Evolutionary conservation across 2,797 vertebrate genomes (phyloP).

Genomic region (Brachyrhaphis roseni): DNA sequence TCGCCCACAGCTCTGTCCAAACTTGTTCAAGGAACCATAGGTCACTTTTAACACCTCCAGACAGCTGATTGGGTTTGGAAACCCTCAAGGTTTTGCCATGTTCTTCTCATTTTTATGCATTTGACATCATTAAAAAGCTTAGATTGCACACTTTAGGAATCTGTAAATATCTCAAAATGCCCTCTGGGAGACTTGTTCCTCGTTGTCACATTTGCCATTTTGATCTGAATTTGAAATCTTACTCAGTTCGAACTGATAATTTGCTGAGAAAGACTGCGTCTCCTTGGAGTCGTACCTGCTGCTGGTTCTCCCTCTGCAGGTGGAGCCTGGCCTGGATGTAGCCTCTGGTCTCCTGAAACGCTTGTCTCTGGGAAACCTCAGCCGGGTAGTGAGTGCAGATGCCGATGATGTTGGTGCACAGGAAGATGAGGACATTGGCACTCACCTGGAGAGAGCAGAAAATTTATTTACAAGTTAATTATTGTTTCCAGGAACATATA

Average conservation of each 20-base stretch:
- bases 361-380: constrained; percentile 96
- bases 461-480: not conserved
- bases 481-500: no score
- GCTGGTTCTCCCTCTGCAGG: constrained; percentile 95
- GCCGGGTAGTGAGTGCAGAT: constrained; percentile 97
- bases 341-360: constrained; percentile 95
- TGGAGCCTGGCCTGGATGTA: constrained; percentile 96
- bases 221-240: not conserved
- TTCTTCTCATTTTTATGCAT: not conserved
- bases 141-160: not conserved
- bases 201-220: not conserved
- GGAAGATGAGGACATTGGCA: constrained; percentile 91
- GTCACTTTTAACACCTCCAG: no score
- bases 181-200: not conserved
- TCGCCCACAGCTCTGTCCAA: no score
- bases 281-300: constrained; percentile 84
- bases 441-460: constrained; percentile 79
- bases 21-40: no score
- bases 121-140: not conserved
- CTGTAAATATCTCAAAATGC: not conserved
- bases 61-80: no score
- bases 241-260: not conserved
- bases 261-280: not conserved
- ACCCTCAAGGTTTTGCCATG: no score
- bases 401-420: constrained; percentile 95